Conservation (phyloP, 2,113 vertebrate genomes). For the Heliornis fulica region DNA sequence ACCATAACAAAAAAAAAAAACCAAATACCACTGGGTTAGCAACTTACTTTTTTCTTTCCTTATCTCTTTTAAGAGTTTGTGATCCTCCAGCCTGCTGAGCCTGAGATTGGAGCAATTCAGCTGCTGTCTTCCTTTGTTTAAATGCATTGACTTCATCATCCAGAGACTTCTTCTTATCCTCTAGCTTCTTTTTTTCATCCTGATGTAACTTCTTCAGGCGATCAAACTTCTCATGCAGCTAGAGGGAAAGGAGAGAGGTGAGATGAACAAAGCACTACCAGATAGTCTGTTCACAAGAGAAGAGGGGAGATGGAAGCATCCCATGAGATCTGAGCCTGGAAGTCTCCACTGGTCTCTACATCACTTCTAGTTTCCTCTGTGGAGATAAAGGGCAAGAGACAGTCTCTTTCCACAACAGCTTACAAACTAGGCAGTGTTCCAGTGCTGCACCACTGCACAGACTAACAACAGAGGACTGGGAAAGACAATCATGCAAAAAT, state of each 20-base stretch:
- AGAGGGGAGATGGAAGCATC: not conserved
- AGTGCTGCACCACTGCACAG: not conserved
- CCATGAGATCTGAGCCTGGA: not conserved
- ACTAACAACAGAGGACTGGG: not conserved
- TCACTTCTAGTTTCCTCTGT: not conserved
- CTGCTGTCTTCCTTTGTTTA: slow-evolving; percentile 96
- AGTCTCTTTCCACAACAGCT: not conserved
- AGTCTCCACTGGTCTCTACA: not conserved
- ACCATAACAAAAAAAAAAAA: not conserved
- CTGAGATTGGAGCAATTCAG: slow-evolving; percentile 93
- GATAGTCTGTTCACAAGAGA: not conserved
- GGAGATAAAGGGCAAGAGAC: not conserved
- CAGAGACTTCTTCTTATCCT: slow-evolving; percentile 93
- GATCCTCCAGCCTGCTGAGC: slow-evolving; percentile 95
- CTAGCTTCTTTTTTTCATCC: slow-evolving; percentile 97
- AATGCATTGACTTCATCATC: slow-evolving; percentile 95
- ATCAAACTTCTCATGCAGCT: slow-evolving; percentile 98
- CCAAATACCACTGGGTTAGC: not conserved
- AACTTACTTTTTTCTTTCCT: slow-evolving; percentile 99
- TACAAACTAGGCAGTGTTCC: not conserved
- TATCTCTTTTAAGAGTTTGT: slow-evolving; percentile 96
- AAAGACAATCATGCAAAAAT: not conserved
- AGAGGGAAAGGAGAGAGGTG: not conserved
- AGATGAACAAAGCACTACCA: not conserved
- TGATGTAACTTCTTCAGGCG: slow-evolving; percentile 97